Evolutionary conservation across 2,113 vertebrate species (phyloP), one percentile per base, ranked within the genome.

Genomic region (Mesitornis unicolor): DNA sequence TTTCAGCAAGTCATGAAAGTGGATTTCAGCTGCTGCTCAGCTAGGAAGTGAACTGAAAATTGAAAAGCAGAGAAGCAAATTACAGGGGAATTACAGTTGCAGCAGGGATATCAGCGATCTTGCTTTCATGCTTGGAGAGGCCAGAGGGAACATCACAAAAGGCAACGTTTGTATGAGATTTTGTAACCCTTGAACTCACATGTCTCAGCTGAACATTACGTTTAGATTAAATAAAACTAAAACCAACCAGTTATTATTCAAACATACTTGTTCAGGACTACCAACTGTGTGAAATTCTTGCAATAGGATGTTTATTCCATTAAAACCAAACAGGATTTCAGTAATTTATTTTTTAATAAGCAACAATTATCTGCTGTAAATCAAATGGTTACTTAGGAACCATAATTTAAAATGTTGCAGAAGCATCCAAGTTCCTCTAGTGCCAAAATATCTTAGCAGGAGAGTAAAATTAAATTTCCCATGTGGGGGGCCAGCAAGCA

Each of bases 241-340:
- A 79, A 7, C 20, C 4, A 82, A 91, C 61, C 54, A 36, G 86
- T 94, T 90, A 53, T 76, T 95, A 81, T 78, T 89, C 57, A 92
- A 84, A 90, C 12, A 4, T 82, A 68, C 42, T 94, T 87, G 69
- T 76, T 89, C 9, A 12, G 80, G 77, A 57, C 77, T 94, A 95
- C 86, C 77, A 93, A 94, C 69, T 89, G 84, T 38, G 94, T 75
- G 53, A 94, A 96, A 94, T 73, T 50, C 59, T 94, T 96, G 70
- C 93, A 96, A 84, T 53, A 64, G 95, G 96, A 96, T 90, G 80
- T 93, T 95, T 97, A 96, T 87, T 33, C 80, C 63, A 89, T 93
- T 94, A 92, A 96, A 96, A 84, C 75, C 79, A 96, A 96, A 97
- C 86, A 96, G 56, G 90, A 94, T 96, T 95, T 97, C 60, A 90